phyloP scores from a whole-genome alignment of 2,113 vertebrate genomes.

The Chaenocephalus aceratus region DNA sequence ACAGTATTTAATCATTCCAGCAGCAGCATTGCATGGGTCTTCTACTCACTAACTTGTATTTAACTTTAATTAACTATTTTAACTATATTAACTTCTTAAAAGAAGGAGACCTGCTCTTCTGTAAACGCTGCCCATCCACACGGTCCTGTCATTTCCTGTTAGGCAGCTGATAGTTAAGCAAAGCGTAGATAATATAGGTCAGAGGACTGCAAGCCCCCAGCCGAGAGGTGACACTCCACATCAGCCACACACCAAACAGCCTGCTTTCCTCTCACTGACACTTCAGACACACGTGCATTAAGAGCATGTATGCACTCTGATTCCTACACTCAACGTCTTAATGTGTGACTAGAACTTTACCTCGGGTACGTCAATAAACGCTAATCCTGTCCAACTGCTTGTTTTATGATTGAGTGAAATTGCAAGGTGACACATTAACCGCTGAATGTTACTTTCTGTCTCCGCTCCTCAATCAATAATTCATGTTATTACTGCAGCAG shows the following conservation, averaged over 20 bases:
- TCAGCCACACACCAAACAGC: slow-evolving; percentile 59
- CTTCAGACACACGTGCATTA: slow-evolving; percentile 47
- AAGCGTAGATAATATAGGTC: slow-evolving; percentile 76
- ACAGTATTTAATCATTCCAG: slow-evolving; percentile 24
- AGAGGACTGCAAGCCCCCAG: slow-evolving; percentile 68
- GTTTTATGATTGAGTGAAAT: slow-evolving; percentile 55
- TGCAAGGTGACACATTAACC: slow-evolving; percentile 68
- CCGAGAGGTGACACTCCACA: slow-evolving; percentile 73
- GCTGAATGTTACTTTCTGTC: slow-evolving; percentile 59
- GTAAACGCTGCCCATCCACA: slow-evolving; percentile 59
- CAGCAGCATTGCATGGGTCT: background rate
- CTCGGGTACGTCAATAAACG: slow-evolving; percentile 39
- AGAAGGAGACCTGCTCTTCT: slow-evolving; percentile 45
- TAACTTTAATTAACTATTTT: no score
- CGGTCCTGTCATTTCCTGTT: slow-evolving; percentile 69
- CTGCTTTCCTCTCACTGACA: slow-evolving; percentile 58
- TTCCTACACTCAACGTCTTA: slow-evolving; percentile 34
- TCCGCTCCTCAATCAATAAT: slow-evolving; percentile 69
- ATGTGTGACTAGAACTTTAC: slow-evolving; percentile 31
- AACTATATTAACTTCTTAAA: no score
- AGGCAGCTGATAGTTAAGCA: slow-evolving; percentile 69
- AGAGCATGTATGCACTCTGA: slow-evolving; percentile 35
- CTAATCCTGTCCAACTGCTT: slow-evolving; percentile 24
- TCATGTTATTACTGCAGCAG: slow-evolving; percentile 71
- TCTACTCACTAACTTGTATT: no score